phyloP scores from a whole-genome alignment of 2,797 vertebrate genomes.

The Cuculus canorus region DNA sequence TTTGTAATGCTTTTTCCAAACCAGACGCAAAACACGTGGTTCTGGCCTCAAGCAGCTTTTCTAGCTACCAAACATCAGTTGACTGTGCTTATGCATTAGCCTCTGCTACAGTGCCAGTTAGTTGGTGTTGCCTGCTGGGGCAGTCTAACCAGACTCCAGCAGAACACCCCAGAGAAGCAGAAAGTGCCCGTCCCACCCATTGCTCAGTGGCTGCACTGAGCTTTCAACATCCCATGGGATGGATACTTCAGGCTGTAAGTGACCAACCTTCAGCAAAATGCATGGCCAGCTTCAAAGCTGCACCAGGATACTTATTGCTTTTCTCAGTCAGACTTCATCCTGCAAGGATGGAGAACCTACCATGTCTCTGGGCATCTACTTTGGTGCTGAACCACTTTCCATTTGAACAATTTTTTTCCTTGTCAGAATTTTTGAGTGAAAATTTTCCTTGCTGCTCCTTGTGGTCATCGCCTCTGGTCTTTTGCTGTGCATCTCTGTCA shows the following conservation, averaged over 20 bases:
- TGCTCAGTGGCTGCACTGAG: neutral
- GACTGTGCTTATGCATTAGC: neutral
- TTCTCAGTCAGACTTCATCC: neutral
- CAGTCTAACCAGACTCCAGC: neutral
- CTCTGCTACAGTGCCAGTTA: neutral
- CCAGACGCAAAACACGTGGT: conserved; percentile 19
- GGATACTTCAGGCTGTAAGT: neutral
- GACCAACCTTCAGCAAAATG: neutral
- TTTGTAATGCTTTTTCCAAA: conserved; percentile 33
- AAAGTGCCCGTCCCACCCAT: neutral
- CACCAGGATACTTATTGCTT: neutral
- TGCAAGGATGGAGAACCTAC: neutral
- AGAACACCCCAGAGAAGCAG: neutral
- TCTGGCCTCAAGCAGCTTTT: conserved; percentile 25
- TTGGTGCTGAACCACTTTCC: neutral
- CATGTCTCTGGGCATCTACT: neutral
- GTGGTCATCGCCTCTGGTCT: neutral
- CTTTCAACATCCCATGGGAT: neutral
- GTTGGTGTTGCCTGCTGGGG: neutral
- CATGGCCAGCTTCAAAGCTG: neutral
- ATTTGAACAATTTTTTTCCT: neutral
- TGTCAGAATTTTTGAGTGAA: neutral
- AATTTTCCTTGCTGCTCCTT: neutral
- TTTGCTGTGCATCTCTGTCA: neutral
- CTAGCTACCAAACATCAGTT: neutral